Evolutionary conservation across 1,140 invertebrate species (phyloP), one percentile per base, ranked within the genome.

Genomic region (Melitaea cinxia): DNA sequence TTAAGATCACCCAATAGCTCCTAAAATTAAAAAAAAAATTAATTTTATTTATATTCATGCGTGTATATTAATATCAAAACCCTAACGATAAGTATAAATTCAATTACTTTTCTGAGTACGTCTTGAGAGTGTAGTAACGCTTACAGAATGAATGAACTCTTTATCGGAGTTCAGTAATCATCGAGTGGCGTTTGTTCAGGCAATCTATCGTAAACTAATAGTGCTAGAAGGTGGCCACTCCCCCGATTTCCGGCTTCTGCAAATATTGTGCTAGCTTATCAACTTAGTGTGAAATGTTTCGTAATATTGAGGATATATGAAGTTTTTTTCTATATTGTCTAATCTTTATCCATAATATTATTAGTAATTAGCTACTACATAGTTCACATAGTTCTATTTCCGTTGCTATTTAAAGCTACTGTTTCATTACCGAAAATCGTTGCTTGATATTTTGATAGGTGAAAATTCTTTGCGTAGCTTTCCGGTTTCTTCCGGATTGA

Each of bases 211-310:
- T 59, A 52, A 45, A 61, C 57, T 33, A 37, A 58, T 49, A 61
- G 47, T 50, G 28, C 14, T 45, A 19, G 15, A 45, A 17, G 39
- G 39, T 17, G 45, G 55, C 68, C 75, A 71, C 77, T 68, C 77
- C 75, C 69, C 68, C 59, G 56, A 66, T 77, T 80, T 77, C 77
- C 77, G 77, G 75, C 71, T 73, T 54, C 49, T 53, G 63, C 75
- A 75, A 80, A 77, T 72, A 77, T 72, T 72, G 60, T 64, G 52
- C 39, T 26, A 42, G 57, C 63, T 73, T 76, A 77, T 77, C 74
- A 28, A 47, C 9, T 52, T 4, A 19, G 33, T 37, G 59, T 47
- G 42, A 47, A 47, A 47, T 47, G n/a, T 14, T 52, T 23, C 17
- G 47, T 52, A 52, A 53, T n/a, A 14, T 52, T n/a, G 56, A 33